phyloP scores from a whole-genome alignment of 2,888 invertebrate species.

The Miltochrista miniata region DNA sequence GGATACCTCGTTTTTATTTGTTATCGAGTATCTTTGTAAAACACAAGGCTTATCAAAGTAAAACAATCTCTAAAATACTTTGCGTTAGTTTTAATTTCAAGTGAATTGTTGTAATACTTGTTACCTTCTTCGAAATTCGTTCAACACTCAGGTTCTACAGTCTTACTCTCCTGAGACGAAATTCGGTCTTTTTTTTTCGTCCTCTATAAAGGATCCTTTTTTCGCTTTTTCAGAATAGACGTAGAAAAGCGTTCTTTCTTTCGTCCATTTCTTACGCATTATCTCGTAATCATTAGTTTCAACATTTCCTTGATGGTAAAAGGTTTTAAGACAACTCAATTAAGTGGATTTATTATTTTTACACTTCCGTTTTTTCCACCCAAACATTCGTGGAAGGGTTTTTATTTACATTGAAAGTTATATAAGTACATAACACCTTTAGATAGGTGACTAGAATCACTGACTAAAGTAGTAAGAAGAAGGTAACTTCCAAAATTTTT shows the following conservation, averaged over 20 bases:
- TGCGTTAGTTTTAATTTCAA: constrained; percentile 27
- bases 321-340: constrained; percentile 69
- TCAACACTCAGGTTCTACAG: constrained; percentile 73
- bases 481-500: too few relatives aligned
- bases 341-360: constrained; percentile 54
- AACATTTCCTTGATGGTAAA: constrained; percentile 67
- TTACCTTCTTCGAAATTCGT: constrained; percentile 39
- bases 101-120: constrained; percentile 26
- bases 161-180: constrained; percentile 82
- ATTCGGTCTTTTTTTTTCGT: constrained; percentile 78
- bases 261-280: constrained; percentile 78
- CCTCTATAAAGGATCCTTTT: constrained; percentile 77
- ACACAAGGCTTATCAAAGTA: constrained; percentile 27
- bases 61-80: constrained; percentile 35
- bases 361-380: constrained; percentile 31
- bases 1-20: constrained; percentile 73
- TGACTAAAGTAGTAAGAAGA: too few relatives aligned
- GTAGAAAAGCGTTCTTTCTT: constrained; percentile 72
- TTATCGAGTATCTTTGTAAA: constrained; percentile 51
- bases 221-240: constrained; percentile 78
- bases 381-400: neutral
- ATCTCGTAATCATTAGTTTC: constrained; percentile 79
- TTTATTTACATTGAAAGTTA: neutral
- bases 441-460: too few relatives aligned
- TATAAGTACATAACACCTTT: neutral